phyloP scores from a whole-genome alignment of 2,797 vertebrate genomes.

The Podarcis siculus region DNA sequence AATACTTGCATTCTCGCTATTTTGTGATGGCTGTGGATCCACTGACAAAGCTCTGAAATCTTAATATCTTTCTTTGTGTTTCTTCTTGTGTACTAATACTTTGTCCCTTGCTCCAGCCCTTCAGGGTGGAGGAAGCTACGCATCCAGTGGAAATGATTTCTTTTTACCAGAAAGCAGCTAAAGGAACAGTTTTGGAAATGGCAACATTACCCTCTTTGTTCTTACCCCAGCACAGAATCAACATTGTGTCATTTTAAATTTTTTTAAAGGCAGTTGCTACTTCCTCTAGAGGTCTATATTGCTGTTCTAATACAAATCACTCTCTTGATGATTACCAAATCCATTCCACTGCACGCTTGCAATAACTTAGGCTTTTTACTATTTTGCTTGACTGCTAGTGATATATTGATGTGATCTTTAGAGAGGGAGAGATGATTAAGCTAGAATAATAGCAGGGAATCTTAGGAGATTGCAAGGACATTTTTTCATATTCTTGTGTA shows the following conservation, averaged over 20 bases:
- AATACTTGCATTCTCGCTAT: neutral
- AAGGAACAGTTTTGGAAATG: neutral
- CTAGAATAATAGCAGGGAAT: slow-evolving; percentile 31
- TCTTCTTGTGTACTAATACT: neutral
- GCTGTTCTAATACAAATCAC: slow-evolving; percentile 49
- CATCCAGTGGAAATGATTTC: neutral
- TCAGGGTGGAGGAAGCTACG: neutral
- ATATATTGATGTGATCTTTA: slow-evolving; percentile 53
- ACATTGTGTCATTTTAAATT: neutral
- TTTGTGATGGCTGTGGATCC: neutral
- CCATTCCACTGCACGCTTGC: slow-evolving; percentile 58
- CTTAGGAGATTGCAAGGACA: slow-evolving; percentile 51
- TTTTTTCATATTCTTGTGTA: slow-evolving; percentile 48
- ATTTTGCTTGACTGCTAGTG: slow-evolving; percentile 30
- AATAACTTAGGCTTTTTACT: slow-evolving; percentile 54
- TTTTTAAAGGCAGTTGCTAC: slow-evolving; percentile 13
- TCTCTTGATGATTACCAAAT: slow-evolving; percentile 65
- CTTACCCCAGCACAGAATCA: neutral
- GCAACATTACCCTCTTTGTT: neutral
- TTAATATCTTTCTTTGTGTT: neutral
- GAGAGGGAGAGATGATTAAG: slow-evolving; percentile 31
- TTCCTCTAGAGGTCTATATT: slow-evolving; percentile 40
- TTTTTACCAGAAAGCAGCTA: neutral
- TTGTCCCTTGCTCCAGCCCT: neutral
- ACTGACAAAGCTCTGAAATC: neutral